Base-by-base conservation (phyloP, 2,113 vertebrate species). In the Hippocampus mohnikei region DNA sequence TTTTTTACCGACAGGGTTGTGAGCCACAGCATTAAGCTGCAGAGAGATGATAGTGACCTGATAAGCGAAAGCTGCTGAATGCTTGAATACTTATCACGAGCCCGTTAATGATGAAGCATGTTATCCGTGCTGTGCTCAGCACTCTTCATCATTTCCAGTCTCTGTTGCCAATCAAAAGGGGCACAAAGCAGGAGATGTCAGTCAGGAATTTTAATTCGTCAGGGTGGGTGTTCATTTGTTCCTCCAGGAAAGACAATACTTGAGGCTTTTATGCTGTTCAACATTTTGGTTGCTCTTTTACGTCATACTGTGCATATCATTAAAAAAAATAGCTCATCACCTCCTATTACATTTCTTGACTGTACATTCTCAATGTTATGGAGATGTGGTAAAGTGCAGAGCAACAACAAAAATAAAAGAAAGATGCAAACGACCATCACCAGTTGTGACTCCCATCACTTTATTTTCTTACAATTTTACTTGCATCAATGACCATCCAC, bases 71-170 rank as follows among this genome's bases (percentile, higher is more conserved):
- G 80, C 84, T 8, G 85, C 78, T 76, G 82, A 88, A 81, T 71
- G 79, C 74, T 78, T 81, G 85, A 91, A 90, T 85, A 85, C 85
- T 91, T 91, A 91, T 92, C 87, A 67, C 76, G 73, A 85, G 76
- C 5, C 60, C n/a, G 40, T 79, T 86, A 80, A 81, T 79, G 81
- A 90, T 71, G 81, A 76, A 82, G 82, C 33, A 77, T 71, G 80
- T 88, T 87, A 88, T 92, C 91, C 84, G 78, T 81, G 86, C 82
- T 83, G 75, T 3, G 81, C 87, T 90, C 87, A 88, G 85, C 85
- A 71, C 76, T 84, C 71, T 67, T 74, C 71, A 64, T 64, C 50
- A 6, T 16, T 73, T 65, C 55, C n/a, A 18, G 62, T 67, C 66
- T 69, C 69, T 48, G 5, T 18, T 52, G 72, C 68, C 82, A 76